Percentiles rank a stretch among this genome's conserved stretches.
phyloP scores from a whole-genome alignment of 2,797 vertebrate genomes.

The Champsocephalus esox region DNA sequence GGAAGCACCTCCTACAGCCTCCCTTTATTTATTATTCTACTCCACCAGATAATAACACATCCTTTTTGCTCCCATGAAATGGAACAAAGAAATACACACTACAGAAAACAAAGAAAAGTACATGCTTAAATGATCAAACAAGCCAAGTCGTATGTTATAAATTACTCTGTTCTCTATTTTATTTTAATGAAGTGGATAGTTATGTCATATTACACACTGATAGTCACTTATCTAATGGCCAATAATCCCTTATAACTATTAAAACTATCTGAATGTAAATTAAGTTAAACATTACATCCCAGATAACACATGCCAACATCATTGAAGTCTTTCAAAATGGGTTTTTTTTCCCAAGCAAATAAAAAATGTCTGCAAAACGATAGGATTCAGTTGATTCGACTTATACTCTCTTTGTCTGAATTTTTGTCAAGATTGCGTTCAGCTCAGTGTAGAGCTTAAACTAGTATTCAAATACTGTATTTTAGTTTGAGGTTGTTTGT shows the following conservation, averaged over 20 bases:
- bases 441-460: slow-evolving; percentile 14
- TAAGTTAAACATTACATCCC: neutral
- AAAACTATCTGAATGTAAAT: neutral
- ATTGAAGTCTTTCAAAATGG: neutral
- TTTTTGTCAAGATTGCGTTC: neutral
- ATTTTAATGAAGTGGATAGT: neutral
- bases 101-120: neutral
- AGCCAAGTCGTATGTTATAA: neutral
- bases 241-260: too few species aligned
- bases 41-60: neutral
- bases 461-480: slow-evolving; percentile 39
- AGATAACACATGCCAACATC: accelerated
- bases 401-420: slow-evolving; percentile 4
- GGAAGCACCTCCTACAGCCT: neutral
- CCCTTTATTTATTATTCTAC: neutral
- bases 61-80: neutral
- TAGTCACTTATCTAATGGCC: too few species aligned
- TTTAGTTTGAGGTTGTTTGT: slow-evolving; percentile 41
- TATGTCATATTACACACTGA: neutral
- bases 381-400: neutral
- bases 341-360: neutral
- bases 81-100: neutral
- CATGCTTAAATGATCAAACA: neutral
- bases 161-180: neutral
- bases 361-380: neutral